Evolutionary conservation across 1,140 invertebrate species (phyloP), one percentile per base, ranked within the genome.

Genomic region (Cydia amplana): DNA sequence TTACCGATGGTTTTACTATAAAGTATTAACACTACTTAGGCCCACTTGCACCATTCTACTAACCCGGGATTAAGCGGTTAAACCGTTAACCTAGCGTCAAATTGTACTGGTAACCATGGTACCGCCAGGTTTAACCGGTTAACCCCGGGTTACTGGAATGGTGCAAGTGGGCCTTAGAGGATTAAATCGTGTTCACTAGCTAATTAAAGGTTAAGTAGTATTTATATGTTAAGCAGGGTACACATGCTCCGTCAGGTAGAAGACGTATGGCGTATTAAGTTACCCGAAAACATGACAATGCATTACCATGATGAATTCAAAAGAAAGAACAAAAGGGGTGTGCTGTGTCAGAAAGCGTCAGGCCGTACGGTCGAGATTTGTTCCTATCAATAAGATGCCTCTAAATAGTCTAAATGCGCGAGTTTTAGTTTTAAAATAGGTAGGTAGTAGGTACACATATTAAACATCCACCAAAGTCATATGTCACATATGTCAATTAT

Each of bases 221-320:
- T 4, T 5, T 3, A 60, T 10, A 23, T 23, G 20, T 60, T 10
- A 60, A 20, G 9, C 7, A 60, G 55, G 55, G 55, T 20, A n/a
- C 16, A 18, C 16, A 60, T 18, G 55, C 18, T 20, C 7, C 9
- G 55, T 23, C 18, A 23, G 20, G 20, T 23, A 60, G 18, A 60
- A 20, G 7, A 60, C 55, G 18, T 20, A 60, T 20, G 9, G 6
- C 18, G 55, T 60, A 60, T 60, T 55, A 60, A 23, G 55, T 60
- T 60, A 60, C 55, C 55, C 18, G 55, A 60, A 20, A 60, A 60
- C 55, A 60, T 60, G 55, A 60, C 18, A 60, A 60, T 10, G 18
- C 55, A 60, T 60, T 60, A 23, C 23, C 18, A 60, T 60, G 55
- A 60, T 23, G 20, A 23, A 60, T 60, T 18, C 51, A 60, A 23